Conservation (phyloP, 2,113 vertebrate genomes). For the Thryonomys swinderianus region DNA sequence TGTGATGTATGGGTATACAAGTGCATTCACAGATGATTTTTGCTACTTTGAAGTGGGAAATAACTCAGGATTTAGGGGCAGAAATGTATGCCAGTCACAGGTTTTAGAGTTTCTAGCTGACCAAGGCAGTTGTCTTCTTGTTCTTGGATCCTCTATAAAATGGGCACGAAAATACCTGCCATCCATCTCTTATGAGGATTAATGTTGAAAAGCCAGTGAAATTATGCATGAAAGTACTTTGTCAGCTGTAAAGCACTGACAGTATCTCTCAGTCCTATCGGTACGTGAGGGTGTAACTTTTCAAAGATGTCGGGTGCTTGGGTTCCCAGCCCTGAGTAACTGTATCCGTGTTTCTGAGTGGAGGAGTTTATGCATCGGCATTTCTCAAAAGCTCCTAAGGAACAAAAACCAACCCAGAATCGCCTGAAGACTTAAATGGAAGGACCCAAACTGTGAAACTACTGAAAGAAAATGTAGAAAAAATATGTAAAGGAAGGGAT, state of each 20-base stretch:
- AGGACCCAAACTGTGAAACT: neutral
- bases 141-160: neutral
- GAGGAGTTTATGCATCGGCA: neutral
- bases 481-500: neutral
- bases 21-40: neutral
- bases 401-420: neutral
- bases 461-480: no score
- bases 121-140: neutral
- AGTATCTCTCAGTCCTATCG: neutral
- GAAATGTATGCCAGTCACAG: neutral
- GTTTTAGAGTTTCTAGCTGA: neutral
- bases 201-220: neutral
- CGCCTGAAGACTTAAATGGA: neutral
- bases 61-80: neutral
- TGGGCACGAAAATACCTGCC: neutral
- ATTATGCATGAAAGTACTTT: neutral
- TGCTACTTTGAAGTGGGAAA: neutral
- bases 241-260: neutral
- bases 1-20: neutral
- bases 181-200: neutral
- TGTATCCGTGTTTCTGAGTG: neutral
- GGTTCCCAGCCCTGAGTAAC: neutral
- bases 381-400: neutral
- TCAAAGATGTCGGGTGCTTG: neutral
- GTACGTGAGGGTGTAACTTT: neutral